Evolutionary conservation across 2,797 vertebrate species (phyloP).

Genomic region (Pseudotriccus pelzelni): DNA sequence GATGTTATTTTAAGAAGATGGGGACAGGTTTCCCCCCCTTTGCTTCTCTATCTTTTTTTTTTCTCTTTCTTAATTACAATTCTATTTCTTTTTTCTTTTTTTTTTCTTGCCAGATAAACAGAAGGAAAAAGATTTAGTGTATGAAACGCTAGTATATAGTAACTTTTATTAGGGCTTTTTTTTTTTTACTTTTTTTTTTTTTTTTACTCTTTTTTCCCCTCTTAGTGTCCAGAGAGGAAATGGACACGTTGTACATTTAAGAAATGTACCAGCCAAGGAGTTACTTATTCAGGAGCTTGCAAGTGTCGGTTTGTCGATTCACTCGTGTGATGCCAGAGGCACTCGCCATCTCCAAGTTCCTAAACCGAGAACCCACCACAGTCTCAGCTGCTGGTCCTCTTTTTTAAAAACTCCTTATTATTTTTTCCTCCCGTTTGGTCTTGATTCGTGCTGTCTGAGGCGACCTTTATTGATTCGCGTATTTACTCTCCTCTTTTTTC

Average conservation of each 20-base stretch:
- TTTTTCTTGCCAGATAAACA: slow-evolving; percentile 33
- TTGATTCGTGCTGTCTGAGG: slow-evolving; percentile 68
- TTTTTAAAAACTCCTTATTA: background rate
- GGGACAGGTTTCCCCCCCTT: background rate
- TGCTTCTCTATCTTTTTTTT: background rate
- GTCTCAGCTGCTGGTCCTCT: slow-evolving; percentile 67
- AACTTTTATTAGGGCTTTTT: slow-evolving; percentile 2
- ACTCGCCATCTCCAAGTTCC: background rate
- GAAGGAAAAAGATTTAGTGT: slow-evolving; percentile 39
- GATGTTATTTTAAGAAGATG: background rate
- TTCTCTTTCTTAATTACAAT: background rate
- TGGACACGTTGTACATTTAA: background rate
- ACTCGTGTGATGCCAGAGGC: slow-evolving; percentile 4
- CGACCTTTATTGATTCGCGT: slow-evolving; percentile 33
- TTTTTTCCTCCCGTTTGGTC: slow-evolving; percentile 73
- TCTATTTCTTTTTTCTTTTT: background rate
- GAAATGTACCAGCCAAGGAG: slow-evolving; percentile 61
- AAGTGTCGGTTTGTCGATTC: slow-evolving; percentile 11
- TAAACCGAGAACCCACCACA: background rate
- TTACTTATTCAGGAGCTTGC: slow-evolving; percentile 43
- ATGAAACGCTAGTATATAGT: background rate
- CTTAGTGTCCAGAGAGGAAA: background rate
- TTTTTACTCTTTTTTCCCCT: background rate
- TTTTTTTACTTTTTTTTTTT: background rate
- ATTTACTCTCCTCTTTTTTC: background rate